phyloP scores from a whole-genome alignment of 2,113 vertebrate genomes.

The Fulmarus glacialis region DNA sequence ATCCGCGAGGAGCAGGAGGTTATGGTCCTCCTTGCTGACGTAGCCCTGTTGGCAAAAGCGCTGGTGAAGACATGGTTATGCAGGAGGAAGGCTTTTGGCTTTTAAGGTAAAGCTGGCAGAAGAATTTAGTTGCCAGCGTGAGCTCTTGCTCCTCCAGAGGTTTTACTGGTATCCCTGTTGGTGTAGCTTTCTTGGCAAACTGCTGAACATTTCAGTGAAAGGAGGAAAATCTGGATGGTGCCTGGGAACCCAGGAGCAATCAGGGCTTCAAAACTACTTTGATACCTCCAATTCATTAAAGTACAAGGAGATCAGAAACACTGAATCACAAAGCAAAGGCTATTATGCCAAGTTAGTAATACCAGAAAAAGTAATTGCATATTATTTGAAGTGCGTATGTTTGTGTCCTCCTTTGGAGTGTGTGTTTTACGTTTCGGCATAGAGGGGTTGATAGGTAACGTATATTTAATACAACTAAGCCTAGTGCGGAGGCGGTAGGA shows the following conservation, averaged over 20 bases:
- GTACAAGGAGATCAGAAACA: neutral
- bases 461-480: neutral
- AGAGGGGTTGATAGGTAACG: neutral
- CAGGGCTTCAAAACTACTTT: neutral
- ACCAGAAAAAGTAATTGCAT: neutral
- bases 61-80: neutral
- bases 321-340: slow-evolving; percentile 8
- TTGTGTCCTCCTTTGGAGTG: neutral
- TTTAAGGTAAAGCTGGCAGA: neutral
- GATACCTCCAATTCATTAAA: neutral
- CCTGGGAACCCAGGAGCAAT: neutral
- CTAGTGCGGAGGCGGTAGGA: neutral
- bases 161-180: neutral
- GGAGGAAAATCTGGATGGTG: neutral
- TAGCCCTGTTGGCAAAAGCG: neutral
- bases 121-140: neutral
- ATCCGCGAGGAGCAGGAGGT: neutral
- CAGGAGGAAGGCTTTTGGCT: neutral
- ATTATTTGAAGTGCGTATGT: neutral
- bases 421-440: neutral
- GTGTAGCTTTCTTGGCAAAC: neutral
- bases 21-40: neutral
- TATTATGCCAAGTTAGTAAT: neutral
- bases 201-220: neutral
- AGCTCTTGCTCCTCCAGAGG: neutral